Base-by-base conservation (phyloP, 2,797 vertebrate genomes). In the Sternarchorhynchus goeldii region DNA sequence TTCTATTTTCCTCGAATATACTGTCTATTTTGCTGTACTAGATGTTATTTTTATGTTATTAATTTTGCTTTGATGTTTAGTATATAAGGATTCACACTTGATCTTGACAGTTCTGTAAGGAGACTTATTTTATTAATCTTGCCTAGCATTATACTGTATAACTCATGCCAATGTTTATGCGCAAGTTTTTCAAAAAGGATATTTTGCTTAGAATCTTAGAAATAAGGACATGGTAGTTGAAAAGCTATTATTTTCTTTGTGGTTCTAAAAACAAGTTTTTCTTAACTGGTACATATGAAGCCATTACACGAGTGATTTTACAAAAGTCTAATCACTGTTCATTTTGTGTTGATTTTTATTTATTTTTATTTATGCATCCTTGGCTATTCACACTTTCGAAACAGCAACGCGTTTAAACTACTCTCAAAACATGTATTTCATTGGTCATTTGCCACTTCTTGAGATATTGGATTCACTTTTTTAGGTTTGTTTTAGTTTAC, bases 331-430 rank as follows among this genome's bases (percentile, higher is more conserved):
- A 73, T 76, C 74, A 68, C 78, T 74, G 75, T 78, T 80, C 45
- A 72, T 72, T 69, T 79, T 67, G 62, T 66, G 65, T 50, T 70
- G 62, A 73, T 58, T 77, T 84, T 81, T 84, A 84, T 84, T 84
- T 81, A 79, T 84, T 75, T 81, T 84, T 70, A 83, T 78, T 83
- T 84, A 83, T 78, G 79, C 12, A 36, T 65, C 31, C 62, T 66
- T 74, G 79, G 71, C 68, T 83, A 73, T 81, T 76, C 70, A 65
- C 67, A 71, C 45, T 65, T 75, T 68, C 76, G 67, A 67, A 21
- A 34, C 64, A 62, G 67, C 31, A 72, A 1, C 67, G 36, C 56
- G 16, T 76, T 69, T 66, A 63, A 6, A 60, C 60, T 39, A 62
- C 60, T 18, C 34, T 76, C 34, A 55, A 69, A 68, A 69, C 75